phyloP scores from a whole-genome alignment of 2,797 vertebrate genomes.

The Enteromius thamalakanensis region DNA sequence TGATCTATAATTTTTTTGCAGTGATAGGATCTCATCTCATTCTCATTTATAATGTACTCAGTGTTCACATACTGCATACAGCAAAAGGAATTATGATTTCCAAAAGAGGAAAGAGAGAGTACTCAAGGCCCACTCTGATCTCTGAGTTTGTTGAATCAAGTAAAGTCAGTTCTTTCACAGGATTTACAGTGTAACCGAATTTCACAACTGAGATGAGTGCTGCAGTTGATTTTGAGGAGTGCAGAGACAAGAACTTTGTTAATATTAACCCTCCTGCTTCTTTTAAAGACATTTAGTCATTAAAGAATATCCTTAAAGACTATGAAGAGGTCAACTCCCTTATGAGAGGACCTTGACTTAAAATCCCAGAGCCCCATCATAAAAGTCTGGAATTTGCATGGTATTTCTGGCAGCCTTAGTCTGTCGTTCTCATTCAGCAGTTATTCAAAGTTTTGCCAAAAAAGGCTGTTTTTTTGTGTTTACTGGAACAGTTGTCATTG shows the following conservation, averaged over 20 bases:
- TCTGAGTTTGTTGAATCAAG: constrained; percentile 24
- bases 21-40: constrained; percentile 51
- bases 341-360: constrained; percentile 66
- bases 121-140: constrained; percentile 25
- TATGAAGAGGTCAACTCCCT: constrained; percentile 73
- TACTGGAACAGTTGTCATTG: constrained; percentile 20
- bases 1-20: constrained; percentile 53
- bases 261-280: constrained; percentile 57
- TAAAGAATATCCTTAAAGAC: constrained; percentile 70
- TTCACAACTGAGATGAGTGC: neutral
- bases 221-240: neutral
- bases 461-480: constrained; percentile 62
- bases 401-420: constrained; percentile 70
- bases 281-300: constrained; percentile 65
- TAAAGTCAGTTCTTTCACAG: constrained; percentile 1
- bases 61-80: neutral
- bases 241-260: neutral
- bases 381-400: constrained; percentile 76
- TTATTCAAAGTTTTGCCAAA: constrained; percentile 62
- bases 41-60: constrained; percentile 52
- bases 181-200: constrained; percentile 7
- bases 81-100: constrained; percentile 39
- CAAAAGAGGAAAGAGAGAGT: constrained; percentile 15
- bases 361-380: constrained; percentile 68
- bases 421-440: constrained; percentile 62